These are phyloP conservation scores for Syngnathus scovelli DNA, from an alignment of 2,113 vertebrate genomes.

Conservation along the genomic window DNA sequence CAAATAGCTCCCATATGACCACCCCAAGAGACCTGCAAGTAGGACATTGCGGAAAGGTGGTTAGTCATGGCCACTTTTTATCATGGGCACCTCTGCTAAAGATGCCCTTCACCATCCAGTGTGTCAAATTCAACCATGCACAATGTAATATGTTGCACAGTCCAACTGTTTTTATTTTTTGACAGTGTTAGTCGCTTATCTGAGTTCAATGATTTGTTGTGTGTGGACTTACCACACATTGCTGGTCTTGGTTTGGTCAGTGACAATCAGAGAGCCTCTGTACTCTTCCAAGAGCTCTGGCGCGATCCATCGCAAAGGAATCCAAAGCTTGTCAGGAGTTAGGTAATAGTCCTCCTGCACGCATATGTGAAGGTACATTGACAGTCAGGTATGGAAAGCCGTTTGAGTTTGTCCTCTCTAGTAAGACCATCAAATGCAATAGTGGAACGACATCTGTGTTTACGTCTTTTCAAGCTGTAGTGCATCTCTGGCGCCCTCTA, in stretches of 20 bases:
- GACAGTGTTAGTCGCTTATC: too few species aligned
- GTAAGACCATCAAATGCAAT: too few species aligned
- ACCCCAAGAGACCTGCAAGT: slow-evolving; percentile 83
- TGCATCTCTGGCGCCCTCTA: too few species aligned
- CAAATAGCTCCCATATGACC: slow-evolving; percentile 90
- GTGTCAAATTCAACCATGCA: not conserved
- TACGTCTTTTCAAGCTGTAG: too few species aligned
- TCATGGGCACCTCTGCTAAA: not conserved
- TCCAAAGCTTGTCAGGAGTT: slow-evolving; percentile 86
- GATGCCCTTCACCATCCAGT: not conserved
- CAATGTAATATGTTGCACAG: too few species aligned
- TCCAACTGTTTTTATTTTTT: too few species aligned
- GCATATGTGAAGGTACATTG: not conserved
- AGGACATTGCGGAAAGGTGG: not conserved
- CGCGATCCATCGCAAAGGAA: slow-evolving; percentile 87
- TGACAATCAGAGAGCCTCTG: slow-evolving; percentile 81
- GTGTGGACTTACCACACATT: slow-evolving; percentile 80
- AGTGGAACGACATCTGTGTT: too few species aligned
- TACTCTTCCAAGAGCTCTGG: slow-evolving; percentile 86
- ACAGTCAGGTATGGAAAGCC: not conserved
- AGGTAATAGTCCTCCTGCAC: slow-evolving; percentile 88
- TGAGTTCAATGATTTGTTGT: too few species aligned
- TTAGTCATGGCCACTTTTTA: not conserved
- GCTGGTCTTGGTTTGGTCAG: slow-evolving; percentile 88
- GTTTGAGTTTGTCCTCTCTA: not conserved